phyloP scores from a whole-genome alignment of 2,113 vertebrate genomes.

The Rhynchopsitta pachyrhyncha region DNA sequence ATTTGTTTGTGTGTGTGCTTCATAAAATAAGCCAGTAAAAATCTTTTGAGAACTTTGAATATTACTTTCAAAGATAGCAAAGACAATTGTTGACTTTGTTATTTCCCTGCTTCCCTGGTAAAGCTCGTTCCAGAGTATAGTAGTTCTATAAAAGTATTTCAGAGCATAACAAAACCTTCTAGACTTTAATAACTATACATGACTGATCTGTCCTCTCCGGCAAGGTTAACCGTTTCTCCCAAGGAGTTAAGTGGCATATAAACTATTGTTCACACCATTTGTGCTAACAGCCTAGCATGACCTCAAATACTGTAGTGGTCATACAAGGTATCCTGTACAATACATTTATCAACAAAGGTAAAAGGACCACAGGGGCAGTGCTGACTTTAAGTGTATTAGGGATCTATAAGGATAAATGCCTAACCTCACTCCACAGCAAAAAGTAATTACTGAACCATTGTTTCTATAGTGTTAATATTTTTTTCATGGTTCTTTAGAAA shows the following conservation, averaged over 20 bases:
- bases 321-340: slow-evolving; percentile 71
- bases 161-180: slow-evolving; percentile 75
- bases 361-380: slow-evolving; percentile 77
- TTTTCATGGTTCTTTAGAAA: slow-evolving; percentile 80
- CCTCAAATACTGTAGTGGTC: slow-evolving; percentile 75
- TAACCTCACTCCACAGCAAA: slow-evolving; percentile 75
- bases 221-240: slow-evolving; percentile 84
- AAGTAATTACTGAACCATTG: slow-evolving; percentile 82
- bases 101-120: slow-evolving; percentile 41
- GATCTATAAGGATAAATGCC: slow-evolving; percentile 80
- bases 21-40: slow-evolving; percentile 4
- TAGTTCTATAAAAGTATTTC: slow-evolving; percentile 69
- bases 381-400: slow-evolving; percentile 77
- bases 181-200: slow-evolving; percentile 81
- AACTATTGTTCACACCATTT: slow-evolving; percentile 85
- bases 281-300: slow-evolving; percentile 80
- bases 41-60: not conserved
- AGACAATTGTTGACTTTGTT: slow-evolving; percentile 47
- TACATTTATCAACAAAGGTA: slow-evolving; percentile 82
- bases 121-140: not conserved
- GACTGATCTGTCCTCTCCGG: slow-evolving; percentile 81
- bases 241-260: slow-evolving; percentile 85
- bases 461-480: slow-evolving; percentile 80
- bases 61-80: slow-evolving; percentile 16
- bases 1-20: not conserved